Base-by-base conservation (phyloP, 2,797 vertebrate species). In the Geotria australis region DNA sequence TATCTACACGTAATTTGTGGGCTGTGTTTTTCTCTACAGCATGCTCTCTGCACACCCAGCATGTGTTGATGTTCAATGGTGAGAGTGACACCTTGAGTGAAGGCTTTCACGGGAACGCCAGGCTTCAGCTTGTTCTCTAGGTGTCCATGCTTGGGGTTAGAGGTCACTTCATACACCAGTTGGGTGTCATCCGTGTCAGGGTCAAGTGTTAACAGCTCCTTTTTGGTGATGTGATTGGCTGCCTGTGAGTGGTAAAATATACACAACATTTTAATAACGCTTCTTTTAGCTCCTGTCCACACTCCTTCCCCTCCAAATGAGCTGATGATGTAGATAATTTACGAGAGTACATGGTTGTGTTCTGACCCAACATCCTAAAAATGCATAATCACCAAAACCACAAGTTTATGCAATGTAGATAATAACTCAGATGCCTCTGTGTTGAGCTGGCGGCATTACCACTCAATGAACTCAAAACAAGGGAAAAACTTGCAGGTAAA, bases 141-240 rank as follows among this genome's bases (percentile, higher is more conserved):
- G 1, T 74, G 76, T 47, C 91, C 85, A 1, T 83, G 80, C 49
- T 68, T 77, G 3, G 91, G 79, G 57, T 70, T 66, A 0, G 63
- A 24, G 1, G 77, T 83, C 66, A 98, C 65, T 61, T 95, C 80
- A 11, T 96, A 98, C 58, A 77, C 64, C 64, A 98, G 78, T 63
- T 82, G 80, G 1, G 65, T 68, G 59, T 85, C 85, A 1, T 81
- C 79, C 0, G 89, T 98, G 73, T 95, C 86, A 0, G 86, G 85
- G 62, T 98, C 86, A 61, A 77, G 65, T 1, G 79, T 83, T 69
- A 88, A 72, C 61, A 98, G 75, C 69, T 96, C 86, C 66, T 88
- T 98, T 74, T 84, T 96, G 47, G 76, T 80, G 73, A 98, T 98
- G 56, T 85, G 62, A 66, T 82, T 96, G 60, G 77, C 79, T 45